These are phyloP conservation scores for Brachionus sp. DNA, from an alignment of 1,140 invertebrate genomes.

Conservation along the genomic window DNA sequence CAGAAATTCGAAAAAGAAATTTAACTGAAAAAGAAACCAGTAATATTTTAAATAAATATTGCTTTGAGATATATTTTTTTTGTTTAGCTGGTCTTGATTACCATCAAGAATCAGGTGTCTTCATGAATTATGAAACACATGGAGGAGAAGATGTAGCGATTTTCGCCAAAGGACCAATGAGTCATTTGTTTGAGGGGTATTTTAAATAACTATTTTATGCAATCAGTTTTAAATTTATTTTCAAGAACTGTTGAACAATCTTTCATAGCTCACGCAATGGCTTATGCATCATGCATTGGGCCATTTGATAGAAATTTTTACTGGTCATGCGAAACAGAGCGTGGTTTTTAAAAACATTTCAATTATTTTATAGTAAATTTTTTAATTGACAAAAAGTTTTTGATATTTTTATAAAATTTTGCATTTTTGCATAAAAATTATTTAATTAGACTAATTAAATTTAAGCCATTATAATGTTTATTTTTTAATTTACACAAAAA, in stretches of 20 bases:
- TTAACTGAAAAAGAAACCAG: conserved; percentile 11
- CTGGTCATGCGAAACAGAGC: not conserved
- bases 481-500: too few species aligned
- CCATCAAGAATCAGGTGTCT: conserved; percentile 63
- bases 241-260: conserved; percentile 40
- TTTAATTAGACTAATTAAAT: too few species aligned
- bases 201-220: not conserved
- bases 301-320: conserved; percentile 8
- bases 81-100: conserved; percentile 49
- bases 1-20: not conserved
- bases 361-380: not conserved
- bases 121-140: conserved; percentile 65
- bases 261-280: conserved; percentile 39
- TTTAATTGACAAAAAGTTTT: not conserved
- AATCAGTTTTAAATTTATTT: not conserved
- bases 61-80: not conserved
- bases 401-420: not conserved
- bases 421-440: too few species aligned
- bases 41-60: not conserved
- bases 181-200: conserved; percentile 69
- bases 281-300: conserved; percentile 33
- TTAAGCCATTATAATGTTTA: too few species aligned
- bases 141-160: conserved; percentile 50
- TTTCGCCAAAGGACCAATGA: conserved; percentile 68
- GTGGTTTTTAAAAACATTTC: not conserved